Evolutionary conservation across 2,888 invertebrate genomes (phyloP).

Genomic region (Encarsia formosa): DNA sequence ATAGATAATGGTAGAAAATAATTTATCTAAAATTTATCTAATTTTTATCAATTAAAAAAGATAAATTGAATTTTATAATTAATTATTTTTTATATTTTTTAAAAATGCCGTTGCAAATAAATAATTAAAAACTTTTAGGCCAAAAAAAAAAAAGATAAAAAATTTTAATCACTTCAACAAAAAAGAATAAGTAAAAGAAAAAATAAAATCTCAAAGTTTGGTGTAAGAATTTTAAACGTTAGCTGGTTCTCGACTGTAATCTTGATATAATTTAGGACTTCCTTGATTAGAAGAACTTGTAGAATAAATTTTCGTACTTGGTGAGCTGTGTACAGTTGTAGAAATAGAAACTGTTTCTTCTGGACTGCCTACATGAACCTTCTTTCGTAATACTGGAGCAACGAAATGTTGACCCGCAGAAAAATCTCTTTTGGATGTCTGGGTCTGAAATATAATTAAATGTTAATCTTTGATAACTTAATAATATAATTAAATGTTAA

Average conservation of each 20-base stretch:
- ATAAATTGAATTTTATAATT: too few relatives aligned
- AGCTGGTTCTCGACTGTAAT: conserved; percentile 41
- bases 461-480: too few relatives aligned
- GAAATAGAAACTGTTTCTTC: conserved; percentile 40
- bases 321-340: conserved; percentile 35
- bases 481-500: not conserved
- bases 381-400: conserved; percentile 44
- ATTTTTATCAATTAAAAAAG: too few relatives aligned
- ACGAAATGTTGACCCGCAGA: conserved; percentile 45
- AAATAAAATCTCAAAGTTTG: too few relatives aligned
- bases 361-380: conserved; percentile 32
- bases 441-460: conserved; percentile 34
- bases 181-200: conserved; percentile 6
- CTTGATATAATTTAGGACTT: conserved; percentile 47
- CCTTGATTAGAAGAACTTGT: conserved; percentile 40
- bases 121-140: too few relatives aligned
- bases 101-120: too few relatives aligned
- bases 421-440: conserved; percentile 42
- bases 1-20: too few relatives aligned
- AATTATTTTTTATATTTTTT: too few relatives aligned
- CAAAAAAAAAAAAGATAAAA: too few relatives aligned
- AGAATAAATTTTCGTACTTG: conserved; percentile 33
- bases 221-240: conserved; percentile 31
- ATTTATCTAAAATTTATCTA: too few relatives aligned
- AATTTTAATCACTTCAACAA: too few relatives aligned